Evolutionary conservation across 2,888 invertebrate species (phyloP).

Genomic region (Dexiosoma caninum): DNA sequence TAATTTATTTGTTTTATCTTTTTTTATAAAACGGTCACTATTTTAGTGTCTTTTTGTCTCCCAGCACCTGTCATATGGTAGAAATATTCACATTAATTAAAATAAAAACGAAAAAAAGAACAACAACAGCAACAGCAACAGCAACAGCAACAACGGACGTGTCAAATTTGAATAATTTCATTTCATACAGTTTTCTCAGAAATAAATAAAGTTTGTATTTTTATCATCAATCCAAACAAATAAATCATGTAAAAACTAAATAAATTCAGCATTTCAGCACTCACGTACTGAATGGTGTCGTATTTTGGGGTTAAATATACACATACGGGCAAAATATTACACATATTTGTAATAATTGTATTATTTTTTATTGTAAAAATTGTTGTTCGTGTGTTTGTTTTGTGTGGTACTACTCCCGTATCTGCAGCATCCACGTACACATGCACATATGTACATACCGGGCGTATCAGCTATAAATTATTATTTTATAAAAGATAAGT

Average conservation of each 20-base stretch:
- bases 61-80: neutral
- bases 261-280: constrained; percentile 21
- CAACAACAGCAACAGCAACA: neutral
- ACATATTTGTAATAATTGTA: neutral
- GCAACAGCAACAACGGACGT: constrained; percentile 6
- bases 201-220: constrained; percentile 13
- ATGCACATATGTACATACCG: too few relatives aligned
- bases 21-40: neutral
- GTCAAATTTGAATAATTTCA: constrained; percentile 32
- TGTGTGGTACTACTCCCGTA: neutral
- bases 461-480: too few relatives aligned
- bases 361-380: neutral
- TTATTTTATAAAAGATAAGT: too few relatives aligned
- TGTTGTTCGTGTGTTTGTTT: too few relatives aligned
- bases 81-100: constrained; percentile 7
- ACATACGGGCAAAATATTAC: neutral
- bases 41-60: neutral
- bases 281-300: constrained; percentile 29
- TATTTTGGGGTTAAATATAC: constrained; percentile 28
- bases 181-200: constrained; percentile 33
- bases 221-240: constrained; percentile 35
- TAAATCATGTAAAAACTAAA: constrained; percentile 49
- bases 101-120: neutral
- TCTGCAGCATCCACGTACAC: too few relatives aligned
- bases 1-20: neutral